phyloP scores from a whole-genome alignment of 2,113 vertebrate species.

The Coptodon rendalli region DNA sequence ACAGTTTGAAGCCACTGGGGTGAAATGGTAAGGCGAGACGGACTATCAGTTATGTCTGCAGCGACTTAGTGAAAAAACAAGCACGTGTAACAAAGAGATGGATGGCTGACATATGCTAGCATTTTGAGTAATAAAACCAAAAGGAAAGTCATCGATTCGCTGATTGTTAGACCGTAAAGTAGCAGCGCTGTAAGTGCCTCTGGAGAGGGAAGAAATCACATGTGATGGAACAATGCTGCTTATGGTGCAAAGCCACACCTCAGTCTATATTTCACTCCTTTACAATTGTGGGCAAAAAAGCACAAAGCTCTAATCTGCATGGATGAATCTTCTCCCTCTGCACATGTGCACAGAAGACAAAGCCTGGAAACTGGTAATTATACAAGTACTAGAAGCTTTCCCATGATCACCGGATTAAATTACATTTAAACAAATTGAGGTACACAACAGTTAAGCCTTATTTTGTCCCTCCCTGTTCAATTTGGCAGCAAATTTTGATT shows the following conservation, averaged over 20 bases:
- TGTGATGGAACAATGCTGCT: background rate
- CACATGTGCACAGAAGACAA: background rate
- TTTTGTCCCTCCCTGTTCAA: no score
- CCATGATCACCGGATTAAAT: no score
- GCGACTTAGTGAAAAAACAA: slow-evolving; percentile 30
- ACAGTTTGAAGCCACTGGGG: slow-evolving; percentile 15
- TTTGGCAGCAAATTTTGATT: background rate
- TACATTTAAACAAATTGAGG: no score
- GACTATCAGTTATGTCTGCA: slow-evolving; percentile 35
- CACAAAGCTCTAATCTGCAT: background rate
- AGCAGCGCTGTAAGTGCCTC: background rate
- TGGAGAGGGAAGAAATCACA: background rate
- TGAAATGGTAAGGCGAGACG: slow-evolving; percentile 13
- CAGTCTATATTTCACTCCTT: background rate
- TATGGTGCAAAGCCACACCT: background rate
- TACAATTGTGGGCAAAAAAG: background rate
- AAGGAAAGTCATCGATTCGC: background rate
- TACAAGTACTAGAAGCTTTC: background rate
- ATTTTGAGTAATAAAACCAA: background rate
- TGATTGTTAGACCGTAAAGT: background rate
- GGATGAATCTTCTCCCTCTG: background rate
- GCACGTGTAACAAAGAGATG: slow-evolving; percentile 14
- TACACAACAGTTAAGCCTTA: no score
- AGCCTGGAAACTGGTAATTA: background rate
- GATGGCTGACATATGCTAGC: background rate